phyloP scores from a whole-genome alignment of 2,113 vertebrate species.

The Ceratotherium simum region DNA sequence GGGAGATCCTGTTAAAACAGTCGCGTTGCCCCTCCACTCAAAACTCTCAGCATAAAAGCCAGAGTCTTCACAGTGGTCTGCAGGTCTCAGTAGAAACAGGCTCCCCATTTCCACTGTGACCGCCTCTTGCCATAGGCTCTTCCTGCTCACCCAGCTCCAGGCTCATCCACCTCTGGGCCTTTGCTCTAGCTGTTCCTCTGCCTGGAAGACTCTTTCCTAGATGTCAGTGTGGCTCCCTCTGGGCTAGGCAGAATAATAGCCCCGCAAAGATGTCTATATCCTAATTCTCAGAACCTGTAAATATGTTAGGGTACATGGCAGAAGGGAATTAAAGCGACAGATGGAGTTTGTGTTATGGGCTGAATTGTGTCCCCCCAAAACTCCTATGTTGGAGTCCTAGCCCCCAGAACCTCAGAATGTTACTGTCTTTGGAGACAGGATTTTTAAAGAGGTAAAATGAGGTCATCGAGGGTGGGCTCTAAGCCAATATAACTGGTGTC shows the following conservation, averaged over 20 bases:
- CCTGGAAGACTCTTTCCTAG: background rate
- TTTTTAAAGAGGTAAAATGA: background rate
- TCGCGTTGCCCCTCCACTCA: background rate
- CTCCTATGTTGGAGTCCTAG: background rate
- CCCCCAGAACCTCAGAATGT: background rate
- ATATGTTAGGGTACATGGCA: background rate
- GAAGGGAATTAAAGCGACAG: background rate
- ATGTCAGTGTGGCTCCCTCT: background rate
- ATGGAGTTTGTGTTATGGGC: background rate
- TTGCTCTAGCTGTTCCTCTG: background rate
- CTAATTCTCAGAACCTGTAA: background rate
- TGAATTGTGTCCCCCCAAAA: background rate
- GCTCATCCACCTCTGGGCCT: background rate
- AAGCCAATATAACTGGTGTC: background rate
- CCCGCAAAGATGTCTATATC: background rate
- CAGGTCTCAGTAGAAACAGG: background rate
- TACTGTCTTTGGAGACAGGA: background rate
- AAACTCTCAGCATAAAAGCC: background rate
- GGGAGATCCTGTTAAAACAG: background rate
- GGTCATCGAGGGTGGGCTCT: background rate
- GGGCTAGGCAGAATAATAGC: background rate
- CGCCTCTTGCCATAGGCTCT: background rate
- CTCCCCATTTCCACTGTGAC: background rate
- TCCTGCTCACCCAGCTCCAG: background rate
- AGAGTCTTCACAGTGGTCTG: no score